phyloP scores from a whole-genome alignment of 1,140 invertebrate genomes.

The Drosophila sturtevanti region DNA sequence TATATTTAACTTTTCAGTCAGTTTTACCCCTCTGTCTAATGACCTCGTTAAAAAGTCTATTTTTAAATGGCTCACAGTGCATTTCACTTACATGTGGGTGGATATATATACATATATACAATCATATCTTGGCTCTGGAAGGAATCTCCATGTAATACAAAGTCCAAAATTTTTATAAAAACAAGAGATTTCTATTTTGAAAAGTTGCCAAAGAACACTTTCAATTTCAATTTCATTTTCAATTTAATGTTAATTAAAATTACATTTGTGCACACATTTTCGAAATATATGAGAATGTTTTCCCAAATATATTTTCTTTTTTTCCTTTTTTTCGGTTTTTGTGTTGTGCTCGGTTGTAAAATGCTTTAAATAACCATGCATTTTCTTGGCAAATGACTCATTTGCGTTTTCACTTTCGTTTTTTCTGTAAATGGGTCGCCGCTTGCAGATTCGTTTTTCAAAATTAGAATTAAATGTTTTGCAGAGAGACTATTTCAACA shows the following conservation, averaged over 20 bases:
- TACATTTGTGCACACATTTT: constrained; percentile 53
- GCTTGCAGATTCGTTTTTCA: background rate
- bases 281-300: background rate
- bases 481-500: constrained; percentile 22
- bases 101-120: constrained; percentile 26
- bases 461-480: background rate
- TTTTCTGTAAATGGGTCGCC: constrained; percentile 9
- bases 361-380: constrained; percentile 48
- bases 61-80: constrained; percentile 57
- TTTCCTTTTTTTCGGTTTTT: background rate
- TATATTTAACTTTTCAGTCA: constrained; percentile 32
- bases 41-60: constrained; percentile 75
- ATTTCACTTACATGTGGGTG: constrained; percentile 30
- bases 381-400: constrained; percentile 64
- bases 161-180: constrained; percentile 30
- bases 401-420: constrained; percentile 28
- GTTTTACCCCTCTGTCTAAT: constrained; percentile 60
- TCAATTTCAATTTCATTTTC: constrained; percentile 41
- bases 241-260: constrained; percentile 64
- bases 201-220: constrained; percentile 45
- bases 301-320: background rate
- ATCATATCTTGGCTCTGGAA: background rate
- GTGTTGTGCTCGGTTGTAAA: constrained; percentile 19
- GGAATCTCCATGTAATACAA: constrained; percentile 62
- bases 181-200: constrained; percentile 19